Evolutionary conservation across 2,113 vertebrate species (phyloP).

Genomic region (Nematolebias whitei): DNA sequence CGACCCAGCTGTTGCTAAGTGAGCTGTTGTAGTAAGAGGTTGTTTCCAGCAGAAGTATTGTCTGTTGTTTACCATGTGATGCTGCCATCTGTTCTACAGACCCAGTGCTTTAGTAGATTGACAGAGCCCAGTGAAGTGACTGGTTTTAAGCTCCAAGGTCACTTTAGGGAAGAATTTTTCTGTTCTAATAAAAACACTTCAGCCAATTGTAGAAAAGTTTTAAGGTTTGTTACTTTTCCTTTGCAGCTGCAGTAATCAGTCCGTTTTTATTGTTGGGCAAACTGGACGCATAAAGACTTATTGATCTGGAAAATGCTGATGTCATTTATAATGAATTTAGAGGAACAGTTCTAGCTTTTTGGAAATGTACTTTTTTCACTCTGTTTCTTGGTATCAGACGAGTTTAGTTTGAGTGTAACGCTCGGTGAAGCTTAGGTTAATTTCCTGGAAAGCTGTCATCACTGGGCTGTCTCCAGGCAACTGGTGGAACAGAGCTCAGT

Average conservation of each 20-base stretch:
- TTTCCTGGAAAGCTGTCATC: not conserved
- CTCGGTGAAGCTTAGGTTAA: not conserved
- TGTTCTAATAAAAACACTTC: constrained; percentile 1
- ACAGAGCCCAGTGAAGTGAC: not conserved
- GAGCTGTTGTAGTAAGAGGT: constrained; percentile 36
- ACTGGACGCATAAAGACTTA: not conserved
- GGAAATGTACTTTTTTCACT: not conserved
- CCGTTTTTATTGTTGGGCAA: not conserved
- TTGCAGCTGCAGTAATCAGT: not conserved
- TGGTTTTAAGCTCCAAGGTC: not conserved
- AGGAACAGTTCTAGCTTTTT: not conserved
- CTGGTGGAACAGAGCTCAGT: not conserved
- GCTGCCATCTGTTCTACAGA: constrained; percentile 30
- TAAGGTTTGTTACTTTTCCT: not conserved
- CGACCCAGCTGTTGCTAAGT: constrained; percentile 48
- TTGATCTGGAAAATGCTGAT: not conserved
- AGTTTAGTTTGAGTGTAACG: not conserved
- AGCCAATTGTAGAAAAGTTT: not conserved
- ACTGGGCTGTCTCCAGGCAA: constrained; percentile 6
- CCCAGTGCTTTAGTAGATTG: constrained; percentile 9
- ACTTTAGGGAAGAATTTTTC: not conserved
- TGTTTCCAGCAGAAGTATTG: constrained; percentile 6
- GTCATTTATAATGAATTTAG: not conserved
- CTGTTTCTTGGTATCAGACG: not conserved
- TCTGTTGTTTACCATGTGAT: constrained; percentile 12